phyloP scores from a whole-genome alignment of 2,797 vertebrate genomes.

The Crocidura indochinensis region DNA sequence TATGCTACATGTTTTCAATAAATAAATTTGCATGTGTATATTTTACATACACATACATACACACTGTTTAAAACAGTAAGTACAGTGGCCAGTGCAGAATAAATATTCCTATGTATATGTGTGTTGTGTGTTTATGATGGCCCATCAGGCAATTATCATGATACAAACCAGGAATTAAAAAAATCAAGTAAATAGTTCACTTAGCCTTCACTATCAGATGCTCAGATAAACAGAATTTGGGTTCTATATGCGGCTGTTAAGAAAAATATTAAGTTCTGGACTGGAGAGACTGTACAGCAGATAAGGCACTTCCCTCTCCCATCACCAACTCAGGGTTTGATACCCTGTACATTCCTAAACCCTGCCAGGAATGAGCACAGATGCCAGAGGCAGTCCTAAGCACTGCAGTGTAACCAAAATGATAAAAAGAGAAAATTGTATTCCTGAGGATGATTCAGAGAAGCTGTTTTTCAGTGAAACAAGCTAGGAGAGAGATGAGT shows the following conservation, averaged over 20 bases:
- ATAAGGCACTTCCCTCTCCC: too few relatives aligned
- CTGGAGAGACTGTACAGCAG: not conserved
- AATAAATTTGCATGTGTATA: not conserved
- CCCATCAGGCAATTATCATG: not conserved
- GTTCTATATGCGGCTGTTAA: not conserved
- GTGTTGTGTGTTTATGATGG: not conserved
- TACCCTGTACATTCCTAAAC: too few relatives aligned
- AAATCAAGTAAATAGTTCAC: not conserved
- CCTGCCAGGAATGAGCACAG: not conserved
- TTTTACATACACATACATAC: too few relatives aligned
- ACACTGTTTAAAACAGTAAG: not conserved
- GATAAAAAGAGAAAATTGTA: not conserved
- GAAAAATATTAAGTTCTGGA: not conserved
- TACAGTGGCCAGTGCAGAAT: not conserved
- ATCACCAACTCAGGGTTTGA: too few relatives aligned
- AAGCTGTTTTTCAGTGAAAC: not conserved
- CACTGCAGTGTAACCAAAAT: too few relatives aligned
- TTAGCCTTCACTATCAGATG: not conserved
- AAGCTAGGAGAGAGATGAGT: not conserved
- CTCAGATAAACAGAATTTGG: not conserved
- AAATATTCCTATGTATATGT: not conserved
- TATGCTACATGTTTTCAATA: not conserved
- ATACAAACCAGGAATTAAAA: not conserved
- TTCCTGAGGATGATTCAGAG: not conserved
- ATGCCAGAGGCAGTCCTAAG: too few relatives aligned